These are phyloP conservation scores for Oryzaephilus surinamensis DNA, from an alignment of 1,140 invertebrate species.

Conservation along the genomic window DNA sequence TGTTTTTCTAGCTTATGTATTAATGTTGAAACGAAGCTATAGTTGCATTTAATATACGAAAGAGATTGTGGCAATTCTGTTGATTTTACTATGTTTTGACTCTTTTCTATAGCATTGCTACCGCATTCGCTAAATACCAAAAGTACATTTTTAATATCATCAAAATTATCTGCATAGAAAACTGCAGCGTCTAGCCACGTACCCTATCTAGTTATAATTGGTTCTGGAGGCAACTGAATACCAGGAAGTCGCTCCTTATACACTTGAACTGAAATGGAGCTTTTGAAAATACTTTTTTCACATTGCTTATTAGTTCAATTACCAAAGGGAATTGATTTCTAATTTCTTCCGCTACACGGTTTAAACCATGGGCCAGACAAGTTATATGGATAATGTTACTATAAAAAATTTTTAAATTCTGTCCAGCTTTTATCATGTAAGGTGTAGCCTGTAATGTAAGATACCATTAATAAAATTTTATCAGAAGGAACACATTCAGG, in stretches of 20 bases:
- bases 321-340: conserved; percentile 11
- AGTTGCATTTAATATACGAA: no score
- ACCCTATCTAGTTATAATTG: conserved; percentile 9
- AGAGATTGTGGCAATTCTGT: no score
- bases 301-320: conserved; percentile 13
- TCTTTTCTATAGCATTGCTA: no score
- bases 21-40: no score
- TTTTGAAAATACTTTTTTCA: conserved; percentile 14
- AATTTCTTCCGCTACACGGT: conserved; percentile 11
- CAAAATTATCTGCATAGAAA: conserved; percentile 3
- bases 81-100: no score
- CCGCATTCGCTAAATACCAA: no score
- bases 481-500: conserved; percentile 1
- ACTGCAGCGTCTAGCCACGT: background rate
- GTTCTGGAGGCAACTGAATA: conserved; percentile 4
- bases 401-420: conserved; percentile 17
- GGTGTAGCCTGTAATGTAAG: conserved; percentile 12
- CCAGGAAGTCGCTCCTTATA: conserved; percentile 8
- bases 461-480: conserved; percentile 13
- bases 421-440: conserved; percentile 12
- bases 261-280: conserved; percentile 5
- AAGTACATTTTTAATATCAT: conserved; percentile 3
- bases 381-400: conserved; percentile 11
- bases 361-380: conserved; percentile 14
- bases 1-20: no score